These are phyloP conservation scores for Drosophila sproati DNA, from an alignment of 1,140 invertebrate species.

Conservation along the genomic window DNA sequence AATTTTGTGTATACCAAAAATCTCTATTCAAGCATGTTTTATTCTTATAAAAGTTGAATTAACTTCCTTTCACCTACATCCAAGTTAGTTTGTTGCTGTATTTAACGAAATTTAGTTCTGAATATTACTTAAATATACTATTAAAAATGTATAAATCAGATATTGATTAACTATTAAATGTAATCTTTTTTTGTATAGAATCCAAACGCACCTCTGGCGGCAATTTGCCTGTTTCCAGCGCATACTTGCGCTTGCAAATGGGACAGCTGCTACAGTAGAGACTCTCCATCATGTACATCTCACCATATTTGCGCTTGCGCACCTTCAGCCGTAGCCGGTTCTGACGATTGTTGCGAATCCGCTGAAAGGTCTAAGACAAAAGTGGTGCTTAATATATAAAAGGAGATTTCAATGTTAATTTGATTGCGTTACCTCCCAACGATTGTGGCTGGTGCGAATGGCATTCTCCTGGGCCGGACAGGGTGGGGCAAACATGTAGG, in stretches of 20 bases:
- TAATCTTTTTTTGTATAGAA: too few species aligned
- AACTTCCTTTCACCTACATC: too few species aligned
- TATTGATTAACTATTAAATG: too few species aligned
- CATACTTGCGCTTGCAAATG: conserved; percentile 89
- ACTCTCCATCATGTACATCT: conserved; percentile 84
- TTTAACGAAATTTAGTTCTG: too few species aligned
- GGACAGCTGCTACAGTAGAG: conserved; percentile 87
- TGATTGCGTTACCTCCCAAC: conserved; percentile 88
- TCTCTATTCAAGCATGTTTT: too few species aligned
- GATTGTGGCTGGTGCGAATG: conserved; percentile 87
- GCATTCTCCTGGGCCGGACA: conserved; percentile 84
- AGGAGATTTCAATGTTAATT: too few species aligned
- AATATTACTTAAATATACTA: too few species aligned
- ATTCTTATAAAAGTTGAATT: too few species aligned
- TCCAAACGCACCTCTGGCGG: conserved; percentile 88
- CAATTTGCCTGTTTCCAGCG: conserved; percentile 87
- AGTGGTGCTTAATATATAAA: too few species aligned
- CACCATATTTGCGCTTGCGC: conserved; percentile 89
- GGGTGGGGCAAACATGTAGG: conserved; percentile 82
- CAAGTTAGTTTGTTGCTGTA: too few species aligned
- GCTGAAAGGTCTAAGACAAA: conserved; percentile 88
- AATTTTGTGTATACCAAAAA: too few species aligned
- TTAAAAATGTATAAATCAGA: too few species aligned
- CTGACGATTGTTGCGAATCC: conserved; percentile 92
- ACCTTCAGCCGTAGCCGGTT: conserved; percentile 86